Evolutionary conservation across 2,113 vertebrate species (phyloP).

Genomic region (Bubo blakistoni): DNA sequence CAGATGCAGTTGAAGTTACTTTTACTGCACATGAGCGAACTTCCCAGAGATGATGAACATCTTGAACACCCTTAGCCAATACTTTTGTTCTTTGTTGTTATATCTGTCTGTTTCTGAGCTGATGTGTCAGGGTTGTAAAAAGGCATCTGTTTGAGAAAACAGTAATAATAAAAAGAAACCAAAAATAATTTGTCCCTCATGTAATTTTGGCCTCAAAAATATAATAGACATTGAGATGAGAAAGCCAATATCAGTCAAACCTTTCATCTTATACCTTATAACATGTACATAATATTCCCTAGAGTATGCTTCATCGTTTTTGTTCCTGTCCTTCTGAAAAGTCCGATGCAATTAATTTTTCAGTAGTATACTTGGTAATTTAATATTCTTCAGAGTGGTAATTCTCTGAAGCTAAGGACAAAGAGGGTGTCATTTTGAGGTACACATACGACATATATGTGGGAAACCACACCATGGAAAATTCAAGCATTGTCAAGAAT

Average conservation of each 20-base stretch:
- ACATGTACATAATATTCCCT: background rate
- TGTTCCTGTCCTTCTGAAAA: background rate
- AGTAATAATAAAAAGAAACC: background rate
- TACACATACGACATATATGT: background rate
- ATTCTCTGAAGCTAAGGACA: background rate
- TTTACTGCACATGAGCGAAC: background rate
- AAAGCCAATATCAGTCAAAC: background rate
- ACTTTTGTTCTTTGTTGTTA: background rate
- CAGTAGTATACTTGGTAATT: background rate
- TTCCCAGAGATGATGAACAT: background rate
- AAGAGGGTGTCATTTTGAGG: background rate
- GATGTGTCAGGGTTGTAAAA: background rate
- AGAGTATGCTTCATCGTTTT: background rate
- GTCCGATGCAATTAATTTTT: background rate
- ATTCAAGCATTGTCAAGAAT: background rate
- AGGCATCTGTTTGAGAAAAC: background rate
- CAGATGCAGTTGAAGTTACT: background rate
- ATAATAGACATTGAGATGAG: background rate
- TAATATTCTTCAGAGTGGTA: background rate
- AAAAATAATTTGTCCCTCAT: background rate
- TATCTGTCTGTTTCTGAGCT: background rate
- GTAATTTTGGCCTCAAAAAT: background rate
- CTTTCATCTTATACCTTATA: background rate
- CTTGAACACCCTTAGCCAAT: background rate
- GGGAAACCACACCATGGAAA: background rate